Percentiles rank a stretch among this genome's conserved stretches.
phyloP scores from a whole-genome alignment of 2,888 invertebrate genomes.

The Pollenia angustigena region DNA sequence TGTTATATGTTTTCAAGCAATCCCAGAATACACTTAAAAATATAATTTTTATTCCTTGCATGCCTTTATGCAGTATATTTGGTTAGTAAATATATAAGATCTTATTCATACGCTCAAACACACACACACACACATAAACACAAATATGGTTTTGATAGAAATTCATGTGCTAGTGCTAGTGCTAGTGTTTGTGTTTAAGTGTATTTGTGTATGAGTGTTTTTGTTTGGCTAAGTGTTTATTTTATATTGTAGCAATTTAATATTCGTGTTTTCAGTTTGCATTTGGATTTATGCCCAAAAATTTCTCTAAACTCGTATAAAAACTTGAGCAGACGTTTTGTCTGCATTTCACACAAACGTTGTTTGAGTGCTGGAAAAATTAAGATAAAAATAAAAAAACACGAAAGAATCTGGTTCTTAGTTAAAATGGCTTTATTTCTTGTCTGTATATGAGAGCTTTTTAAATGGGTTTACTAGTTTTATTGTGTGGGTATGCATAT shows the following conservation, averaged over 20 bases:
- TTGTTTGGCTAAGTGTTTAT: slow-evolving; percentile 40
- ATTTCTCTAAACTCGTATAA: slow-evolving; percentile 1
- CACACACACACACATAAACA: not conserved
- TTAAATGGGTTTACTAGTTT: too few relatives aligned
- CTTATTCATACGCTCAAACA: not conserved
- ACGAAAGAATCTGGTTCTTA: slow-evolving; percentile 29
- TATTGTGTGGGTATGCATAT: not conserved
- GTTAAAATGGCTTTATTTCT: slow-evolving; percentile 22
- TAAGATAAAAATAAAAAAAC: not conserved
- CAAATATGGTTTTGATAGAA: not conserved
- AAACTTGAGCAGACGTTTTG: slow-evolving; percentile 42
- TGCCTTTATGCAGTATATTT: slow-evolving; percentile 32
- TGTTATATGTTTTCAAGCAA: not conserved
- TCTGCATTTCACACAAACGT: slow-evolving; percentile 30
- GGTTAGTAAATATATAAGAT: slow-evolving; percentile 6
- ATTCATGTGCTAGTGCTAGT: not conserved
- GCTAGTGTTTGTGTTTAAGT: not conserved
- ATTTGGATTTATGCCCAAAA: slow-evolving; percentile 58
- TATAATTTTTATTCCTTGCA: slow-evolving; percentile 37
- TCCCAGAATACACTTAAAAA: not conserved
- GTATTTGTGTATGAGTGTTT: not conserved
- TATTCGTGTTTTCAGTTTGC: slow-evolving; percentile 41
- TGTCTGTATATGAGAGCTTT: not conserved
- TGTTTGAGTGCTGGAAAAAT: not conserved
- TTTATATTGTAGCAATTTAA: slow-evolving; percentile 53